Conservation (phyloP, 2,113 vertebrate species). For the Phainopepla nitens region DNA sequence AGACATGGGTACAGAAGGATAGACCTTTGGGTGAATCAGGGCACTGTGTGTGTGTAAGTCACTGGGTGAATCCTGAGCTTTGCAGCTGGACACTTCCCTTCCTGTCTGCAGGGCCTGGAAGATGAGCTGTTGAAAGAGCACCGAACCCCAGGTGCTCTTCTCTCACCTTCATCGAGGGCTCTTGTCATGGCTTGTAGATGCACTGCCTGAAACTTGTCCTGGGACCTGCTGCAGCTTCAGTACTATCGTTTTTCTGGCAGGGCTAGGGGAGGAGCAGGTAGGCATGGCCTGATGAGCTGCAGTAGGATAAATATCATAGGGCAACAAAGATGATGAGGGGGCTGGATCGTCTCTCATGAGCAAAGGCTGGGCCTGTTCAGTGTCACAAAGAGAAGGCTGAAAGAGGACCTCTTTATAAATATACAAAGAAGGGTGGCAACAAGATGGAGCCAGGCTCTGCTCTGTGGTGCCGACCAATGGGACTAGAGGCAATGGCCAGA, state of each 20-base stretch:
- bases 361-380: background rate
- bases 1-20: accelerated
- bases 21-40: background rate
- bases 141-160: accelerated
- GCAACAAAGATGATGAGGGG: background rate
- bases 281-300: accelerated
- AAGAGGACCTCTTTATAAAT: too few relatives aligned
- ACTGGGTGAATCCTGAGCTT: background rate
- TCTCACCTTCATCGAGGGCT: background rate
- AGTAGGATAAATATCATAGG: background rate
- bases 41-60: too few relatives aligned
- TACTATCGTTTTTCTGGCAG: accelerated
- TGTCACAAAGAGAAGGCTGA: background rate
- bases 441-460: background rate
- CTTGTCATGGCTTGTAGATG: too few relatives aligned
- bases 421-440: too few relatives aligned
- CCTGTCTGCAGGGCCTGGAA: too few relatives aligned
- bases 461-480: too few relatives aligned
- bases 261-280: accelerated
- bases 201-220: accelerated
- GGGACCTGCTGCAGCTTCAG: background rate
- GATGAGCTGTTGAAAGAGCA: too few relatives aligned
- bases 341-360: background rate
- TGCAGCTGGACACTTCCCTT: background rate
- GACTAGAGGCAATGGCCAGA: background rate